Evolutionary conservation across 2,113 vertebrate species (phyloP), one percentile per base, ranked within the genome.

Genomic region (Chloebia gouldiae): DNA sequence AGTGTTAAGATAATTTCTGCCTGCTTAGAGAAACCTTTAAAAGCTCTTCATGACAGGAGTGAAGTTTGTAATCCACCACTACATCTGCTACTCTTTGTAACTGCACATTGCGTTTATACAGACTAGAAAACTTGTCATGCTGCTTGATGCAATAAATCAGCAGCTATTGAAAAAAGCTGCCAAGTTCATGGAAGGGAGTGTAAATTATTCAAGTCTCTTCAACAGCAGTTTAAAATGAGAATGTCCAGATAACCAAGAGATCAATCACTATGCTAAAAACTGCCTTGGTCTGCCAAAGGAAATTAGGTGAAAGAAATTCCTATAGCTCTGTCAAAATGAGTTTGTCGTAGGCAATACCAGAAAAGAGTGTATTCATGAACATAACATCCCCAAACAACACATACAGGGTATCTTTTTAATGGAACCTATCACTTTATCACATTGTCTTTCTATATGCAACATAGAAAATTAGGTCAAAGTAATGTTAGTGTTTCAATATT

Each of bases 191-290:
- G 84, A 63, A 97, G 78, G 76, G 78, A 87, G 49, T 70, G 78
- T 96, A 94, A 96, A 97, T 95, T 96, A 96, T 96, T 97, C 84
- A 95, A 87, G 71, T 83, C 70, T 90, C 95, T 96, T 89, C 75
- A 86, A 73, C 4, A 71, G 66, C 45, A 91, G 23, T 69, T 95
- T 94, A 91, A 93, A 92, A 91, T 93, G 77, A 95, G 63, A 90
- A 89, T 92, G 95, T 93, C 80, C 77, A 88, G 88, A 93, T 81
- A 97, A 92, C 35, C 47, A 65, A 86, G 54, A 92, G 44, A 96
- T 97, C 91, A 95, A 72, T 96, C 95, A 93, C 71, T n/a, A 64
- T 60, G 22, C 68, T 89, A 57, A 89, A 90, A 96, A 57, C 37
- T 91, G 59, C 87, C 65, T 93, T 82, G 61, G 42, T 94, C 80